phyloP scores from a whole-genome alignment of 2,113 vertebrate species.

The Caretta caretta region DNA sequence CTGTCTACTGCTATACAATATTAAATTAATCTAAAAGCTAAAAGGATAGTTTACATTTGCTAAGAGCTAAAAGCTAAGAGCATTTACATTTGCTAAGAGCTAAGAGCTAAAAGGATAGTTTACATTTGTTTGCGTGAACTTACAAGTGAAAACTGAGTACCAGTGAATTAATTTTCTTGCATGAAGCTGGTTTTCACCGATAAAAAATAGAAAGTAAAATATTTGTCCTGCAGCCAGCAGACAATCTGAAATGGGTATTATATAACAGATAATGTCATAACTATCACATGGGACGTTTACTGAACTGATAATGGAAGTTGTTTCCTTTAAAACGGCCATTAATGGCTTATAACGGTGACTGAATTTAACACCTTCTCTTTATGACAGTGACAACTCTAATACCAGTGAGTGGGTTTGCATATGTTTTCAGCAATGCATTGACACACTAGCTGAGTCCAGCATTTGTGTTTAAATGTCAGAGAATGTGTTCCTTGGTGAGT shows the following conservation, averaged over 20 bases:
- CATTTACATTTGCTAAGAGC: too few species aligned
- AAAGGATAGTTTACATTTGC: background rate
- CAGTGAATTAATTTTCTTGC: background rate
- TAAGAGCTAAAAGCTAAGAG: background rate
- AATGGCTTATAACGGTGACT: rapidly evolving
- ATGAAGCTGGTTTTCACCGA: background rate
- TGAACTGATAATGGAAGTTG: background rate
- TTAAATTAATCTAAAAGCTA: background rate
- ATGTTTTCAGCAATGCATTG: background rate
- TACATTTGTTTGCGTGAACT: background rate
- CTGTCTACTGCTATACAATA: background rate
- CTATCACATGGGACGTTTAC: background rate
- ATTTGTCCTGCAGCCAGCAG: rapidly evolving
- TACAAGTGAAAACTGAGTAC: background rate
- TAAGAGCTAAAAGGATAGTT: background rate
- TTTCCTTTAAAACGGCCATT: background rate
- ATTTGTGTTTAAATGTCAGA: rapidly evolving
- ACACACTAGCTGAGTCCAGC: background rate
- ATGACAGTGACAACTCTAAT: background rate
- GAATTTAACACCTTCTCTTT: background rate
- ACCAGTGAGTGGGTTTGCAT: background rate
- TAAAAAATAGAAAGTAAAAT: background rate
- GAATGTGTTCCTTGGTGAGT: background rate
- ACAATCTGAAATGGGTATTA: rapidly evolving
- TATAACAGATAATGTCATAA: background rate